Base-by-base conservation (phyloP, 1,140 invertebrate species). In the Asobara japonica region DNA sequence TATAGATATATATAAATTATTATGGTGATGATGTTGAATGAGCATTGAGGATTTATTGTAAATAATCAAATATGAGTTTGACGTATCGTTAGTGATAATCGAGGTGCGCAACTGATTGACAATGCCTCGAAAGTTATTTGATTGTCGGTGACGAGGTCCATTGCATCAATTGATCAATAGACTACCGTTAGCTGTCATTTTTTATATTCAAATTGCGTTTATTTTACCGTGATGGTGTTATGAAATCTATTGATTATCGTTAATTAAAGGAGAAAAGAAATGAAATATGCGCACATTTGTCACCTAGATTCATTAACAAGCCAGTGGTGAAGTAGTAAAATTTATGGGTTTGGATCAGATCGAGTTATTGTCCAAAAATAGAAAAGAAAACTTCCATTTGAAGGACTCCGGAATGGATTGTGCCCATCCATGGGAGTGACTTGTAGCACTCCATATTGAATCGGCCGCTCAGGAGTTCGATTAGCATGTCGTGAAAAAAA, bases 201-300 rank as follows among this genome's bases (percentile, higher is more conserved):
- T 56, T 56, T 56, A 56, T 56, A 56, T 56, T 8, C 45, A 51
- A 51, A 16, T 51, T 51, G 45, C 16, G 18, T 51, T 51, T 20
- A 51, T 51, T 51, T 16, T 16, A n/a, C 20, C 20, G 45, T 20
- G n/a, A 18, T 18, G 45, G 20, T 51, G 18, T 16, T 16, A 20
- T 20, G 45, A 51, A 20, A 11, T 7, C 7, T 51, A 51, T 20
- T 51, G 18, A n/a, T 18, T 20, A 51, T 18, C 20, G n/a, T 2
- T 20, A 51, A 18, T 38, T 38, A 16, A 51, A 18, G 7, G 45
- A 51, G 45, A 51, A 20, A n/a, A n/a, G n/a, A n/a, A 51, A 51
- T 20, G 45, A 27, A 56, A 18, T 56, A 56, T 56, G 51, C 51
- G 51, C 51, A 56, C 51, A 56, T 56, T 25, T 25, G 22, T 56